A percentile compares a stretch with the other conserved stretches of the same genome.
These are phyloP conservation scores for Sardinella longiceps DNA, from an alignment of 2,797 vertebrate genomes.

Conservation along the genomic window DNA sequence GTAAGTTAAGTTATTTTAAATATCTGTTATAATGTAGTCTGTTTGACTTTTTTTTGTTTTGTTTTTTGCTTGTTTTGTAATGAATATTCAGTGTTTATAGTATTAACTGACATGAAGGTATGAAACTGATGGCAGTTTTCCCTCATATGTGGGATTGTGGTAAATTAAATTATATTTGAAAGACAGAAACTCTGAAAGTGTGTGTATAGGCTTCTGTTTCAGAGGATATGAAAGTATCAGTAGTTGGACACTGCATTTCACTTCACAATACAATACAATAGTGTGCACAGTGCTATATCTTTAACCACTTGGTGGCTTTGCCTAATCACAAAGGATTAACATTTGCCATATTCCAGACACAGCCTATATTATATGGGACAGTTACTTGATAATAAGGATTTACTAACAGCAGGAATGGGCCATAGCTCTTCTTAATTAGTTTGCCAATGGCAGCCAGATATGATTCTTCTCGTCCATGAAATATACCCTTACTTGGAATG, in stretches of 20 bases:
- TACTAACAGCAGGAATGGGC: not conserved
- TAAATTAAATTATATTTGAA: slow-evolving; percentile 18
- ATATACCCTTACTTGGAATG: not conserved
- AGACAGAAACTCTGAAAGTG: not conserved
- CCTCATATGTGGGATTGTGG: not conserved
- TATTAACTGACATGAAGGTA: not conserved
- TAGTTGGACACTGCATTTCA: not conserved
- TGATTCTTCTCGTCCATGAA: not conserved
- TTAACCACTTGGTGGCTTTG: slow-evolving; percentile 1
- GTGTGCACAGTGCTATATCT: not conserved
- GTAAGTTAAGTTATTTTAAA: not conserved
- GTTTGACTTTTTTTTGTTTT: not conserved
- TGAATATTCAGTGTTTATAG: not conserved
- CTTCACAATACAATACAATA: not conserved
- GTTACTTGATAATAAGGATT: too few species aligned
- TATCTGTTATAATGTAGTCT: not conserved
- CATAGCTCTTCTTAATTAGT: not conserved
- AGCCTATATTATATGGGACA: not conserved
- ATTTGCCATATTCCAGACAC: not conserved
- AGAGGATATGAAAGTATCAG: not conserved
- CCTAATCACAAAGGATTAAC: not conserved
- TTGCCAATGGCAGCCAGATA: not conserved
- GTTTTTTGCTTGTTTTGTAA: not conserved
- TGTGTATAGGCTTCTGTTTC: slow-evolving; percentile 8
- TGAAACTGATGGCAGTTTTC: not conserved